A percentile compares a stretch with the other conserved stretches of the same genome.
Evolutionary conservation across 2,113 vertebrate genomes (phyloP).

Genomic region (Salvator merianae): DNA sequence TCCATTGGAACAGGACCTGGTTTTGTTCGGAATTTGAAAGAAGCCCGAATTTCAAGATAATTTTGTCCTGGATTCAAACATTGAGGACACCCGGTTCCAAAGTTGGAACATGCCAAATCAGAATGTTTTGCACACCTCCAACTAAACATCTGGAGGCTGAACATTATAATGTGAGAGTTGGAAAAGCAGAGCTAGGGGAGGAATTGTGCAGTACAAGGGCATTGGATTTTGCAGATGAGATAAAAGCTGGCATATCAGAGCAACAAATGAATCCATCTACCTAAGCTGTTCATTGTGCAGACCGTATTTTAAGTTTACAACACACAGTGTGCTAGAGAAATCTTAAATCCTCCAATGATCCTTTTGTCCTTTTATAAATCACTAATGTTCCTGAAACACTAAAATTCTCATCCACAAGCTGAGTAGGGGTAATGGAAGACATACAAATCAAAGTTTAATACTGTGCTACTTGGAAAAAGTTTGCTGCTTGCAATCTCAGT

Average conservation of each 20-base stretch:
- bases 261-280: neutral
- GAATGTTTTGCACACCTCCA: no score
- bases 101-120: no score
- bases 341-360: constrained; percentile 9
- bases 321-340: neutral
- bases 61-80: no score
- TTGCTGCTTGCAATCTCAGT: constrained; percentile 8
- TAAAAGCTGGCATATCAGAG: neutral
- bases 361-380: neutral
- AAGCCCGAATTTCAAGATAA: no score
- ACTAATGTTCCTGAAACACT: neutral
- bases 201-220: neutral
- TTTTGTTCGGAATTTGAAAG: no score
- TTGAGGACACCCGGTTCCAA: no score
- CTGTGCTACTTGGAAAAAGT: neutral
- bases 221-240: neutral
- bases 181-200: neutral
- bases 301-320: neutral
- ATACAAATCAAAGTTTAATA: constrained; percentile 22
- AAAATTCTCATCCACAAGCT: constrained; percentile 13
- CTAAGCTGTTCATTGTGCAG: neutral
- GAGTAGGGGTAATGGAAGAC: neutral
- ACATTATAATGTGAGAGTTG: neutral
- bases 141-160: no score
- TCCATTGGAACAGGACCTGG: no score